These are phyloP conservation scores for Catharus fuscescens DNA, from an alignment of 2,113 vertebrate genomes.

Conservation along the genomic window DNA sequence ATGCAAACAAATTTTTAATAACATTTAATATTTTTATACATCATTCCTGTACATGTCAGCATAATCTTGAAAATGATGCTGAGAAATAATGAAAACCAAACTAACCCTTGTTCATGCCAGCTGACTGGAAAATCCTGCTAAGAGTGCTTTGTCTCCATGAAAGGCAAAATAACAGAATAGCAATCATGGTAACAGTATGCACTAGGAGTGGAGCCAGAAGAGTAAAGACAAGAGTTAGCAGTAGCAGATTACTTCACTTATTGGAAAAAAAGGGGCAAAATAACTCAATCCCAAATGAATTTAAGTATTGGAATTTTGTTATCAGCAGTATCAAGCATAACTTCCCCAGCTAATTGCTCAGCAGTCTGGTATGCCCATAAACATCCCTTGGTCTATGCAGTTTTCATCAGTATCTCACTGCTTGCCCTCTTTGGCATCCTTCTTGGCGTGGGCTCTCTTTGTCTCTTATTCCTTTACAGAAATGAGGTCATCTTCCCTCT, in stretches of 20 bases:
- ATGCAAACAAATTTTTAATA: constrained; percentile 52
- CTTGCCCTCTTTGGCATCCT: constrained; percentile 23
- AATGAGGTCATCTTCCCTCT: background rate
- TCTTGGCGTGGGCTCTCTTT: background rate
- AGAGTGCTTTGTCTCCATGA: constrained; percentile 61
- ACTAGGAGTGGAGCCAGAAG: constrained; percentile 51
- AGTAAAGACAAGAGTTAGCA: constrained; percentile 40
- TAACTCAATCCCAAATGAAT: constrained; percentile 39
- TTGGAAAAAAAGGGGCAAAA: constrained; percentile 24
- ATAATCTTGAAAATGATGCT: constrained; percentile 54
- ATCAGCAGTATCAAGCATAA: constrained; percentile 12
- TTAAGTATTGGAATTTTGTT: constrained; percentile 38
- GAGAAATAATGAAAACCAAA: constrained; percentile 69
- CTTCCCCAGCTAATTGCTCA: constrained; percentile 38
- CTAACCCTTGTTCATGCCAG: constrained; percentile 47
- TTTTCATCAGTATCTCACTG: background rate
- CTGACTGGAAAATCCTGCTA: constrained; percentile 66
- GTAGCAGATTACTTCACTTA: constrained; percentile 68
- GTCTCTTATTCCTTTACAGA: background rate
- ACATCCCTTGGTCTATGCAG: background rate
- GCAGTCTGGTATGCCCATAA: constrained; percentile 51
- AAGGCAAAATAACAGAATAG: constrained; percentile 63
- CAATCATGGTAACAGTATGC: constrained; percentile 64
- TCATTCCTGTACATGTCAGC: constrained; percentile 48
- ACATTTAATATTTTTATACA: constrained; percentile 44